These are phyloP conservation scores for Hypanus sabinus DNA, from an alignment of 2,113 vertebrate genomes.

Conservation along the genomic window DNA sequence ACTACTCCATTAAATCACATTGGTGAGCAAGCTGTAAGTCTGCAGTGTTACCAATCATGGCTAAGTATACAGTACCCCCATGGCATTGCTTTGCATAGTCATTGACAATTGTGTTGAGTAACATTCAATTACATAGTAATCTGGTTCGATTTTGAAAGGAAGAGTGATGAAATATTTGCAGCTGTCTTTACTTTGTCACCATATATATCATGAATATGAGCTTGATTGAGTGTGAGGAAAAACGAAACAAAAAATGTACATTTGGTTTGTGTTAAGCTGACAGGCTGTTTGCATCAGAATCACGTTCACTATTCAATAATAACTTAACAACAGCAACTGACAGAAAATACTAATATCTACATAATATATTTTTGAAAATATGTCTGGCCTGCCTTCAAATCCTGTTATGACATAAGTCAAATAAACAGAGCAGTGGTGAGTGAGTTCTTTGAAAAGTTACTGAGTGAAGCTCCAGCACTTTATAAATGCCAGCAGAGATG, in stretches of 20 bases:
- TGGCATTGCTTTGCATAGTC: too few species aligned
- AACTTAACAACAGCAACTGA: conserved; percentile 9
- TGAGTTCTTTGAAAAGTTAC: conserved; percentile 20
- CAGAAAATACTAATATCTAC: conserved; percentile 24
- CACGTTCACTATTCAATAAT: conserved; percentile 1
- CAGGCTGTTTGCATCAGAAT: conserved; percentile 32
- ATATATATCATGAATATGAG: neutral
- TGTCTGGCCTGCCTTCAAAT: conserved; percentile 19
- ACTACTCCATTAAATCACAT: neutral
- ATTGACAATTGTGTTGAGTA: neutral
- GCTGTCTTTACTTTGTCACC: neutral
- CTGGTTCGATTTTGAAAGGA: conserved; percentile 2
- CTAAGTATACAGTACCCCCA: neutral
- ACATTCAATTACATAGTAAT: neutral
- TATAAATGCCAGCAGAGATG: neutral
- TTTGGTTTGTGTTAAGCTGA: conserved; percentile 29
- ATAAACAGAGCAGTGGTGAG: neutral
- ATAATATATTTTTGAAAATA: neutral
- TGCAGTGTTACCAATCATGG: neutral
- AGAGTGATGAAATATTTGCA: neutral
- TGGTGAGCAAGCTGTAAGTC: too few species aligned
- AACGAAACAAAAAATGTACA: conserved; percentile 2
- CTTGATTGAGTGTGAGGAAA: neutral
- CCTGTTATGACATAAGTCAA: neutral
- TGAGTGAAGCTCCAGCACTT: neutral